Conservation (phyloP, 2,797 vertebrate species). For the Sebastes goodei region DNA sequence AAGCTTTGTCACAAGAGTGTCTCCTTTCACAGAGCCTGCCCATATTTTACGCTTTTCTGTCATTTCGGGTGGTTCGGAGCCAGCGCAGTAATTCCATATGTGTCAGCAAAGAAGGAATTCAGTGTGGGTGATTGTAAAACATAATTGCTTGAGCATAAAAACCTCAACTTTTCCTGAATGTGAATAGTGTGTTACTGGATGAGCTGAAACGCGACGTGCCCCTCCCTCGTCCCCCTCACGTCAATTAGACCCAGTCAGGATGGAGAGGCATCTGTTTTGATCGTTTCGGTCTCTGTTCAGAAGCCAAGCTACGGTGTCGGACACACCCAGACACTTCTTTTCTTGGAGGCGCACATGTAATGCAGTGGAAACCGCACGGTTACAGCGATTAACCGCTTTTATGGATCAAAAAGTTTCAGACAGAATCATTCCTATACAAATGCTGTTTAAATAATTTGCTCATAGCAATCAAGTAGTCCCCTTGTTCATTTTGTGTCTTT, state of each 20-base stretch:
- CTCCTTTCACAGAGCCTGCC: conserved; percentile 52
- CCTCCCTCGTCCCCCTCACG: not conserved
- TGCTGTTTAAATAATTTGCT: not conserved
- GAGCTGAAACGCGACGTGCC: conserved; percentile 23
- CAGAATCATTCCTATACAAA: not conserved
- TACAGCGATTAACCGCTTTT: not conserved
- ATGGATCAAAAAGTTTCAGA: not conserved
- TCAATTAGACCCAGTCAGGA: conserved; percentile 24
- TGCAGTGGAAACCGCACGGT: not conserved
- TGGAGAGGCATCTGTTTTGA: conserved; percentile 44
- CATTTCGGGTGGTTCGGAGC: conserved; percentile 56
- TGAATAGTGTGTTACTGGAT: conserved; percentile 43
- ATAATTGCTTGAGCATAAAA: conserved; percentile 60
- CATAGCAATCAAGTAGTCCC: not conserved
- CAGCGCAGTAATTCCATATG: conserved; percentile 65
- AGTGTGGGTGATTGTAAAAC: conserved; percentile 65
- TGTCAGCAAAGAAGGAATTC: conserved; percentile 69
- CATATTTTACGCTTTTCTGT: conserved; percentile 69
- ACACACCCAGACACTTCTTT: conserved; percentile 1
- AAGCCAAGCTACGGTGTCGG: not conserved
- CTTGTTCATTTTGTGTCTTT: not conserved
- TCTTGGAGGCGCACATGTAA: not conserved
- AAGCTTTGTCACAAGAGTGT: conserved; percentile 53
- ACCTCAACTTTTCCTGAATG: conserved; percentile 60
- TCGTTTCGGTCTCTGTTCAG: conserved; percentile 15